Conservation (phyloP, 1,140 invertebrate genomes). For the Pinna nobilis region DNA sequence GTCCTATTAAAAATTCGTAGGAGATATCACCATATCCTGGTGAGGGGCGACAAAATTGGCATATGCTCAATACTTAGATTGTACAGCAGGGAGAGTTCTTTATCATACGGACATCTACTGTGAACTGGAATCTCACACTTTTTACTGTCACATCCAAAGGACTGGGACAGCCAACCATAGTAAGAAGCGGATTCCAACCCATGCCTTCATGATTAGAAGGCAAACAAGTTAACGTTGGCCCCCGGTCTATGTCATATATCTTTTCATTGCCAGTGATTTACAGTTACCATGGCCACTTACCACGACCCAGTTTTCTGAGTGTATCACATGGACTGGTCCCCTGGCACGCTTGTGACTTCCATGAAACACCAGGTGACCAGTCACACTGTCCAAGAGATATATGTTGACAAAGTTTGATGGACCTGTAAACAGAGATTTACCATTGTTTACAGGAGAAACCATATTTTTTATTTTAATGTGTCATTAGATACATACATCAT, state of each 20-base stretch:
- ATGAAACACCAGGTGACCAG: slow-evolving; percentile 80
- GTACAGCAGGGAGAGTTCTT: too few relatives aligned
- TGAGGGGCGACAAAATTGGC: too few relatives aligned
- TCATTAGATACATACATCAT: too few relatives aligned
- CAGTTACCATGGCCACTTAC: slow-evolving; percentile 73
- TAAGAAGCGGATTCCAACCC: too few relatives aligned
- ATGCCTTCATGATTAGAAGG: too few relatives aligned
- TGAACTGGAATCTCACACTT: background rate
- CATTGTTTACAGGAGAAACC: background rate
- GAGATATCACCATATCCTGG: too few relatives aligned
- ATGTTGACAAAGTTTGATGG: slow-evolving; percentile 82
- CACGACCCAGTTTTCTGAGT: slow-evolving; percentile 98
- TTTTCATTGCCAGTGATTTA: background rate
- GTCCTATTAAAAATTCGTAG: too few relatives aligned
- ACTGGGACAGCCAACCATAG: background rate
- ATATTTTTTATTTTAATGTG: background rate
- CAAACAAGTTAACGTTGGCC: too few relatives aligned
- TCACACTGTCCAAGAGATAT: slow-evolving; percentile 93
- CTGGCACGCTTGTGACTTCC: slow-evolving; percentile 84
- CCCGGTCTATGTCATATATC: too few relatives aligned
- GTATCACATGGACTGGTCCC: slow-evolving; percentile 91
- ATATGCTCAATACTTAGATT: too few relatives aligned
- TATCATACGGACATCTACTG: too few relatives aligned
- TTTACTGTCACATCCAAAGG: background rate
- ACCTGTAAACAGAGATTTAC: slow-evolving; percentile 37